Evolutionary conservation across 2,888 invertebrate species (phyloP).

Genomic region (Xestoiulus laeticollis): DNA sequence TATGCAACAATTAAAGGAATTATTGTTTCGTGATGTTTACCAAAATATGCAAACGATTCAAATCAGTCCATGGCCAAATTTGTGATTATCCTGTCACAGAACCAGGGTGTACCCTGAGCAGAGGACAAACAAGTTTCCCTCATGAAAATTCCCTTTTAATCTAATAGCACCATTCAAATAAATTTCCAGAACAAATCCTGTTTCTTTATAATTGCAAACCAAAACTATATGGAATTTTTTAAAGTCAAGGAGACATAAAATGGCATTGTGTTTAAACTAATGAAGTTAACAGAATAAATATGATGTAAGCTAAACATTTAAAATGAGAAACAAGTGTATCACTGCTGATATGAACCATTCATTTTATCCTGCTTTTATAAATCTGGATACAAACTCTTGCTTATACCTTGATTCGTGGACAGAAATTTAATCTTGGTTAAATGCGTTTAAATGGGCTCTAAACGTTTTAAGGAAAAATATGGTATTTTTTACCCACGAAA

Average conservation of each 20-base stretch:
- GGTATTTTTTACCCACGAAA: no score
- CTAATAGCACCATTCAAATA: background rate
- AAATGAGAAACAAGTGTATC: no score
- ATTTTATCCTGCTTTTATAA: no score
- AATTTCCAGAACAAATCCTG: constrained; percentile 25
- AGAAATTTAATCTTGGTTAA: background rate
- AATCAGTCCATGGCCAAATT: constrained; percentile 35
- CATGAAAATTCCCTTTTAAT: background rate
- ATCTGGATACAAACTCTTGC: no score
- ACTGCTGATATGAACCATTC: no score
- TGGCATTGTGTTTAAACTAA: background rate
- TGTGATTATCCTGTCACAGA: constrained; percentile 34
- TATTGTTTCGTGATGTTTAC: constrained; percentile 43
- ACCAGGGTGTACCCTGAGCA: constrained; percentile 41
- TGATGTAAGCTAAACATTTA: background rate
- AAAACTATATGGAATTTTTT: background rate
- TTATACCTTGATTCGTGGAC: no score
- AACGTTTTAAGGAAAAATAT: no score
- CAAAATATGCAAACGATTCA: constrained; percentile 36
- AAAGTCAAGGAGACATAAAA: background rate
- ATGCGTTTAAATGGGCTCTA: no score
- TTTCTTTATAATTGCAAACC: background rate
- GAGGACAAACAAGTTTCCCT: constrained; percentile 36
- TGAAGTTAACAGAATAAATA: background rate
- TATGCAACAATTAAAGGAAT: constrained; percentile 33